Evolutionary conservation across 2,113 vertebrate species (phyloP).

Genomic region (Heloderma charlesbogerti): DNA sequence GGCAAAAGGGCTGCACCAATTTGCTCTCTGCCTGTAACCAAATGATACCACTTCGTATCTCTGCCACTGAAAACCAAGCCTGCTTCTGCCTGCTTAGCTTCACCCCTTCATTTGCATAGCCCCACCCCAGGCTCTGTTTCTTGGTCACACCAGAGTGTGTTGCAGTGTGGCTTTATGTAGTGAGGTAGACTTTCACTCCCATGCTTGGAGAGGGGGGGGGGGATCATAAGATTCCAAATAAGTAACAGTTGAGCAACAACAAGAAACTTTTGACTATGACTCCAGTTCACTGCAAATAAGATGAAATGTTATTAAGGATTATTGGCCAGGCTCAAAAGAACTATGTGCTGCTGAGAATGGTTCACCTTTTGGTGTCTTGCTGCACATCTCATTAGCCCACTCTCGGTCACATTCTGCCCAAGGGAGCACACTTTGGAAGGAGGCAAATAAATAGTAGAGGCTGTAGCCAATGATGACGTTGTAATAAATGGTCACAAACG

Average conservation of each 20-base stretch:
- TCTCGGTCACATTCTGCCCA: slow-evolving; percentile 83
- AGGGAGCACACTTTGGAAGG: slow-evolving; percentile 89
- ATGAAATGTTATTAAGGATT: neutral
- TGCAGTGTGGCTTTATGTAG: neutral
- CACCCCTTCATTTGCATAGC: neutral
- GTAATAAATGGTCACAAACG: slow-evolving; percentile 89
- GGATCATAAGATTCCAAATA: too few species aligned
- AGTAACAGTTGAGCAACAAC: too few species aligned
- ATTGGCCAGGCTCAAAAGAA: neutral
- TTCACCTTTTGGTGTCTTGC: slow-evolving; percentile 78
- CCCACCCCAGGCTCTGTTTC: neutral
- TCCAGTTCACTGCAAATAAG: too few species aligned
- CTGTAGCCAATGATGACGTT: slow-evolving; percentile 94
- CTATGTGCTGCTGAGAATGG: rapidly evolving
- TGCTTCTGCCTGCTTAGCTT: neutral
- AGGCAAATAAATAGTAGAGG: slow-evolving; percentile 93
- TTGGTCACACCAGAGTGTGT: neutral
- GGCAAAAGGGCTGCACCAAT: neutral
- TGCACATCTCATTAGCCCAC: slow-evolving; percentile 84
- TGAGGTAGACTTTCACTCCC: neutral
- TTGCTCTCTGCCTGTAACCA: neutral
- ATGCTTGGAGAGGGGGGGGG: too few species aligned
- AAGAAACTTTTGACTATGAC: too few species aligned
- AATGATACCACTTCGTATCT: too few species aligned
- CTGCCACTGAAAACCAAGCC: neutral